Percentiles rank a stretch among this genome's conserved stretches.
Conservation (phyloP, 2,888 invertebrate species). For the Bellardia bayeri region DNA sequence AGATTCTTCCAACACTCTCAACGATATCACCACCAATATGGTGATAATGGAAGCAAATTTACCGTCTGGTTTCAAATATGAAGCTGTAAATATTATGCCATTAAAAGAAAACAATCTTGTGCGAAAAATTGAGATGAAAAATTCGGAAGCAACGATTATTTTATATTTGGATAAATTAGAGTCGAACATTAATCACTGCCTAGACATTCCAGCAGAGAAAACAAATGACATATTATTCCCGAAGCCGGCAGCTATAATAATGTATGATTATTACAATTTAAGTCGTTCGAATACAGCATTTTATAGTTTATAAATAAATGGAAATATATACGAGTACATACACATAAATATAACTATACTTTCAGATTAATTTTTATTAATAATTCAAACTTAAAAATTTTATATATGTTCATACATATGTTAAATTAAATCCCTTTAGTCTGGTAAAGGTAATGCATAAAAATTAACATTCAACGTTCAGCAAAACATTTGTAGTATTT, state of each 20-base stretch:
- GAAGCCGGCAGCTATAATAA: conserved; percentile 92
- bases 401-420: too few relatives aligned
- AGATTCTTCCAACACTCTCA: neutral
- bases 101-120: conserved; percentile 22
- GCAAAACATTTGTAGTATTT: too few relatives aligned
- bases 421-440: too few relatives aligned
- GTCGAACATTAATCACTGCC: conserved; percentile 85
- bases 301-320: conserved; percentile 72
- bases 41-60: conserved; percentile 91
- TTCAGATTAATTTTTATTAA: too few relatives aligned
- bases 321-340: too few relatives aligned
- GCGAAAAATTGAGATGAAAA: conserved; percentile 32
- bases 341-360: too few relatives aligned
- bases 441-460: too few relatives aligned
- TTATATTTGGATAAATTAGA: conserved; percentile 36
- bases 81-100: conserved; percentile 23
- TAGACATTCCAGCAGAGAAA: conserved; percentile 92
- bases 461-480: too few relatives aligned
- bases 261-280: conserved; percentile 96
- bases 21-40: conserved; percentile 10
- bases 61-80: conserved; percentile 89
- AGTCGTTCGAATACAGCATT: conserved; percentile 83
- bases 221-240: conserved; percentile 94
- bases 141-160: conserved; percentile 24
- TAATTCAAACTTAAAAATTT: too few relatives aligned